Percentiles rank a stretch among this genome's conserved stretches.
Conservation (phyloP, 2,113 vertebrate species). For the Petrocephalus microphthalmus region DNA sequence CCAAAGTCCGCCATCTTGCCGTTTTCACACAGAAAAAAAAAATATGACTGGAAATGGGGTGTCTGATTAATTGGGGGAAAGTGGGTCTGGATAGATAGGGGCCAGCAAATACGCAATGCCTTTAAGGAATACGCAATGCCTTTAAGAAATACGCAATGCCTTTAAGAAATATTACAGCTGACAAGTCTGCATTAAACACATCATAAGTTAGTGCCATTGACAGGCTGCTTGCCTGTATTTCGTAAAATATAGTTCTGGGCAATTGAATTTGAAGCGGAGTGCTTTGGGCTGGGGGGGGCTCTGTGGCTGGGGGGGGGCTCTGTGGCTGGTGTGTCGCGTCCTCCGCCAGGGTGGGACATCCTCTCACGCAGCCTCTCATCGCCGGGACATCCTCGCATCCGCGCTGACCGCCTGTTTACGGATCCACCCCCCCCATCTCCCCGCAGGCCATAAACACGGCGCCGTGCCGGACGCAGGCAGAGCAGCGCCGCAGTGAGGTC, state of each 20-base stretch:
- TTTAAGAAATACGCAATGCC: slow-evolving; percentile 38
- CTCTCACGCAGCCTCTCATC: too few species aligned
- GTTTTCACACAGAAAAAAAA: slow-evolving; percentile 25
- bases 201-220: slow-evolving; percentile 36
- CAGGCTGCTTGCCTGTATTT: slow-evolving; percentile 19
- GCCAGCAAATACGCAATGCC: slow-evolving; percentile 32
- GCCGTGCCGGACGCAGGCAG: neutral
- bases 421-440: neutral
- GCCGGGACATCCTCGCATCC: neutral
- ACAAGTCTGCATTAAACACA: slow-evolving; percentile 35
- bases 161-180: slow-evolving; percentile 38
- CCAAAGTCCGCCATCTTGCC: slow-evolving; percentile 23
- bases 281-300: neutral
- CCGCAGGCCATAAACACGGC: neutral
- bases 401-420: neutral
- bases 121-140: slow-evolving; percentile 38
- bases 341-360: neutral
- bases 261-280: slow-evolving; percentile 28
- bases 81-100: slow-evolving; percentile 19
- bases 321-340: neutral
- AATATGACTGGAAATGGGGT: slow-evolving; percentile 25
- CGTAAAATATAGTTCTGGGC: slow-evolving; percentile 32
- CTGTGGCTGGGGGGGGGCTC: neutral
- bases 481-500: neutral
- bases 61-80: slow-evolving; percentile 33